Evolutionary conservation across 2,113 vertebrate species (phyloP).

Genomic region (Ochotona curzoniae): DNA sequence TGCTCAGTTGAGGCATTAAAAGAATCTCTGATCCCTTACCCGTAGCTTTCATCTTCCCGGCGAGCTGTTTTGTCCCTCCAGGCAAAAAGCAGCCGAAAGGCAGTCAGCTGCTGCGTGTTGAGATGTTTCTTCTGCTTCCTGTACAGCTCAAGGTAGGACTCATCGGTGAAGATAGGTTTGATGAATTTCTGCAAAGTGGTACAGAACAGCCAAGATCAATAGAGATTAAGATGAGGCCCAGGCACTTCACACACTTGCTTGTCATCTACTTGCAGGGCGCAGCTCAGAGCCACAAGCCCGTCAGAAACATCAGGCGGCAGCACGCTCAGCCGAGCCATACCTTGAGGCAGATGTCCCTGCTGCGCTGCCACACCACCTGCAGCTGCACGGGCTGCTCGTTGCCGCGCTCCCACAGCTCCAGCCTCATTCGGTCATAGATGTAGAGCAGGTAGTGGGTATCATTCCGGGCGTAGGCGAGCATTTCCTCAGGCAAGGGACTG

Average conservation of each 20-base stretch:
- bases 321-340: constrained; percentile 76
- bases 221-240: background rate
- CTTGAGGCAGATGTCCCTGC: constrained; percentile 94
- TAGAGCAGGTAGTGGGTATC: constrained; percentile 98
- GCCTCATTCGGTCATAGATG: constrained; percentile 92
- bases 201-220: rapidly evolving
- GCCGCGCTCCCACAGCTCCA: constrained; percentile 88
- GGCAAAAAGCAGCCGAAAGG: constrained; percentile 93
- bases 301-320: background rate
- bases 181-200: constrained; percentile 90
- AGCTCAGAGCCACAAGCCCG: rapidly evolving
- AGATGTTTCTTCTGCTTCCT: constrained; percentile 95
- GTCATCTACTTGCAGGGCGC: no score
- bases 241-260: background rate
- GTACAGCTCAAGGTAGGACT: constrained; percentile 95
- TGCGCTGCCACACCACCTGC: constrained; percentile 94
- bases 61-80: constrained; percentile 96
- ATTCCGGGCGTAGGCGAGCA: constrained; percentile 93
- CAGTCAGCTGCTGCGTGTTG: constrained; percentile 95
- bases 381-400: constrained; percentile 89
- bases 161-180: constrained; percentile 96
- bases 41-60: constrained; percentile 96
- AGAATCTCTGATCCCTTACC: constrained; percentile 85
- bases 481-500: constrained; percentile 96
- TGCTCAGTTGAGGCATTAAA: background rate